These are phyloP conservation scores for Dromius quadrimaculatus DNA, from an alignment of 2,888 invertebrate species.

Conservation along the genomic window DNA sequence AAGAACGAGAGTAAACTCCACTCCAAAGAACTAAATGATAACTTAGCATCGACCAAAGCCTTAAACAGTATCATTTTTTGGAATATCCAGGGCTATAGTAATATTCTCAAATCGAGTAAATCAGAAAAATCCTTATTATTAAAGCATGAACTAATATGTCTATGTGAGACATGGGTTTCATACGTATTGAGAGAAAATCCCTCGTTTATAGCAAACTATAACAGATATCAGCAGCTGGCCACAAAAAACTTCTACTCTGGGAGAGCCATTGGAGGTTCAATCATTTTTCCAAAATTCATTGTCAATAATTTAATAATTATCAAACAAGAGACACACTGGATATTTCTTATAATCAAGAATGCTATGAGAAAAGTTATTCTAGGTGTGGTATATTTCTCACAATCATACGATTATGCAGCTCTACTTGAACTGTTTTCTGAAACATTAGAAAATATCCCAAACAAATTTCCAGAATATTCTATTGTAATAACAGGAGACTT, in stretches of 20 bases:
- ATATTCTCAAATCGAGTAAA: background rate
- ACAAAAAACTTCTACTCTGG: background rate
- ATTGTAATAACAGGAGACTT: no score
- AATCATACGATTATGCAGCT: background rate
- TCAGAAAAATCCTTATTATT: background rate
- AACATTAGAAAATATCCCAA: no score
- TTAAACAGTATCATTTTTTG: slow-evolving; percentile 10
- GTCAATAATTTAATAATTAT: background rate
- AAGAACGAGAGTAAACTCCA: background rate
- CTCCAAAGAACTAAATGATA: background rate
- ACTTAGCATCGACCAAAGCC: background rate
- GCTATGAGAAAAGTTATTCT: background rate
- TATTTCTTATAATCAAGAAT: background rate
- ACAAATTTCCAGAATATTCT: no score
- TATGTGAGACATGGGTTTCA: background rate
- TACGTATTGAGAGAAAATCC: background rate
- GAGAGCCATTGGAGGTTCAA: background rate
- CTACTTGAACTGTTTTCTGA: no score
- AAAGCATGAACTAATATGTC: background rate
- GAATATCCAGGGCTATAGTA: background rate
- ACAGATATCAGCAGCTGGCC: background rate
- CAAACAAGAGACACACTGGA: no score
- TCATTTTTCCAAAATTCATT: background rate
- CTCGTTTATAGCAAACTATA: background rate
- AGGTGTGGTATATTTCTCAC: background rate